Evolutionary conservation across 2,888 invertebrate genomes (phyloP).

Genomic region (Phyto melanocephala): DNA sequence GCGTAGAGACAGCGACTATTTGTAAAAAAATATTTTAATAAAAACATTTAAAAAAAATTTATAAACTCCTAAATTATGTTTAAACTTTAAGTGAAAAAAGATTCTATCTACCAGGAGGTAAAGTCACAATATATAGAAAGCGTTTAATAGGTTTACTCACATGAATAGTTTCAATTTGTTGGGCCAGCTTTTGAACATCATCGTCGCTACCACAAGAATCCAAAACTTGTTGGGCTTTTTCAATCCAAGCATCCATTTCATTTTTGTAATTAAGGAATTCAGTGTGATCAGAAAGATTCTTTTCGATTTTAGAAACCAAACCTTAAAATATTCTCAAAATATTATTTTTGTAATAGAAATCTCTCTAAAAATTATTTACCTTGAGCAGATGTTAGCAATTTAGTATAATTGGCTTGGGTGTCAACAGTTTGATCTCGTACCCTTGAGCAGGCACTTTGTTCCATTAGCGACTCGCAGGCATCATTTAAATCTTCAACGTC

Average conservation of each 20-base stretch:
- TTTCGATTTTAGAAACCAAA: slow-evolving; percentile 91
- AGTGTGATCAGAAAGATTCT: slow-evolving; percentile 93
- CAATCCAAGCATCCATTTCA: slow-evolving; percentile 90
- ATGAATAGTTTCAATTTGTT: slow-evolving; percentile 89
- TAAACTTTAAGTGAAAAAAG: too few relatives aligned
- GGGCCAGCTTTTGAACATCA: slow-evolving; percentile 86
- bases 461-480: slow-evolving; percentile 91
- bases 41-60: too few relatives aligned
- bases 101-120: too few relatives aligned
- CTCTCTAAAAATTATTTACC: slow-evolving; percentile 74
- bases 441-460: slow-evolving; percentile 90
- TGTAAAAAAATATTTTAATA: neutral
- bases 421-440: slow-evolving; percentile 92
- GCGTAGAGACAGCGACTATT: slow-evolving; percentile 80
- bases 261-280: slow-evolving; percentile 93
- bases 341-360: neutral
- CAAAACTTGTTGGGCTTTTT: slow-evolving; percentile 88
- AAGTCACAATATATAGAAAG: too few relatives aligned
- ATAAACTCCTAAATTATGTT: too few relatives aligned
- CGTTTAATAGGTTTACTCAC: slow-evolving; percentile 77
- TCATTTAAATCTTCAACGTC: slow-evolving; percentile 91
- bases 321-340: slow-evolving; percentile 69
- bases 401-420: slow-evolving; percentile 89
- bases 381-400: slow-evolving; percentile 88
- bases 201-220: slow-evolving; percentile 91